Conservation (phyloP, 2,797 vertebrate genomes). For the Hozukius guyotensis region DNA sequence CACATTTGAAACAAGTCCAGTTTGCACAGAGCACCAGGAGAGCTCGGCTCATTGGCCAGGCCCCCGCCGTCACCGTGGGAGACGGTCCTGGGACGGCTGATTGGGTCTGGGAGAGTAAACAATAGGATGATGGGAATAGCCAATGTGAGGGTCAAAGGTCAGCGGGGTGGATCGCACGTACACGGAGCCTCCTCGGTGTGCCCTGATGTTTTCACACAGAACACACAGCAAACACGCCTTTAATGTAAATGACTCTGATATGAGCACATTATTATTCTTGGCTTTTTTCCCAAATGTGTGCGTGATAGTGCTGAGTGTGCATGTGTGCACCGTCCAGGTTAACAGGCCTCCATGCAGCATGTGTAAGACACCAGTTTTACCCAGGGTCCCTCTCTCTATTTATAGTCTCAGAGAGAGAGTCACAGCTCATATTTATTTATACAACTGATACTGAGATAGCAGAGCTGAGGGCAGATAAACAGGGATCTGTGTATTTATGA, state of each 20-base stretch:
- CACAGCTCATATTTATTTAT: constrained; percentile 53
- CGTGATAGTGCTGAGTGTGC: constrained; percentile 19
- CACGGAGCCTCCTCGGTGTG: not conserved
- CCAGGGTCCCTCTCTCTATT: constrained; percentile 28
- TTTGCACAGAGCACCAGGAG: constrained; percentile 48
- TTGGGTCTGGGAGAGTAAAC: constrained; percentile 69
- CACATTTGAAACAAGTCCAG: constrained; percentile 67
- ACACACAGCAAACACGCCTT: not conserved
- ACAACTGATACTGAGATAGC: constrained; percentile 19
- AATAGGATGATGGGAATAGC: constrained; percentile 59
- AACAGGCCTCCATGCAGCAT: not conserved
- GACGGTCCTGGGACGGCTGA: constrained; percentile 43
- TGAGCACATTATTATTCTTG: constrained; percentile 7
- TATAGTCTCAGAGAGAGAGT: constrained; percentile 9
- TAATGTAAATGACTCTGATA: not conserved
- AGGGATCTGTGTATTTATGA: constrained; percentile 32
- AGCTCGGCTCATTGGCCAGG: constrained; percentile 48
- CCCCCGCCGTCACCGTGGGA: constrained; percentile 55
- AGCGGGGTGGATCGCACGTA: constrained; percentile 28
- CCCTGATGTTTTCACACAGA: not conserved
- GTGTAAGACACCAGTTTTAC: constrained; percentile 6
- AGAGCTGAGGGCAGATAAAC: constrained; percentile 26
- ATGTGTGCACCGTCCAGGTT: constrained; percentile 12
- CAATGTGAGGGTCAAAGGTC: constrained; percentile 54
- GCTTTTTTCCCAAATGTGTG: not conserved